Evolutionary conservation across 2,797 vertebrate genomes (phyloP).

Genomic region (Iguana delicatissima): DNA sequence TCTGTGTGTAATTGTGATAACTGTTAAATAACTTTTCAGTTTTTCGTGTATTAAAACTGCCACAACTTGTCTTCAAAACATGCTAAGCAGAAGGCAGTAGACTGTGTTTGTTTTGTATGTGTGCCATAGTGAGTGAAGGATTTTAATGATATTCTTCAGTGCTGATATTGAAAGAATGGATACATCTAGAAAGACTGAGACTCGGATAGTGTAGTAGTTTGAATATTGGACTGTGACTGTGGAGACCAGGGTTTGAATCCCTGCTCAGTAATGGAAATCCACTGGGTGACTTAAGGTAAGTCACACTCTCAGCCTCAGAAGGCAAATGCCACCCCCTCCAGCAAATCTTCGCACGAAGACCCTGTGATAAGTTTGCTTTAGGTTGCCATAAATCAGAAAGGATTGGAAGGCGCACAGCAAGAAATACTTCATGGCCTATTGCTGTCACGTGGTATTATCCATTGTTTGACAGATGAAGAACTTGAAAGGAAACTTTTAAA

Average conservation of each 20-base stretch:
- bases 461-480: background rate
- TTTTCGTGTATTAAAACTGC: conserved; percentile 17
- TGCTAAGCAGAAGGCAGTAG: background rate
- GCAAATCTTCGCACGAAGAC: too few relatives aligned
- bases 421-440: conserved; percentile 15
- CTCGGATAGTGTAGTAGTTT: too few relatives aligned
- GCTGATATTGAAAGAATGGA: conserved; percentile 39
- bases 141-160: background rate
- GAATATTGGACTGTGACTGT: too few relatives aligned
- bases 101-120: too few relatives aligned
- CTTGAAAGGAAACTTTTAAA: background rate
- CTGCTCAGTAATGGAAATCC: too few relatives aligned
- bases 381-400: too few relatives aligned
- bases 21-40: background rate
- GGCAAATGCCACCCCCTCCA: too few relatives aligned
- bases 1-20: background rate
- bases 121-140: background rate
- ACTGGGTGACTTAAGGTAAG: too few relatives aligned
- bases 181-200: conserved; percentile 21
- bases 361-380: too few relatives aligned
- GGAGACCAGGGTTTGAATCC: too few relatives aligned
- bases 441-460: conserved; percentile 48
- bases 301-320: too few relatives aligned
- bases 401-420: too few relatives aligned
- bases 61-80: background rate